Base-by-base conservation (phyloP, 2,888 invertebrate genomes). In the Notodonta ziczac region DNA sequence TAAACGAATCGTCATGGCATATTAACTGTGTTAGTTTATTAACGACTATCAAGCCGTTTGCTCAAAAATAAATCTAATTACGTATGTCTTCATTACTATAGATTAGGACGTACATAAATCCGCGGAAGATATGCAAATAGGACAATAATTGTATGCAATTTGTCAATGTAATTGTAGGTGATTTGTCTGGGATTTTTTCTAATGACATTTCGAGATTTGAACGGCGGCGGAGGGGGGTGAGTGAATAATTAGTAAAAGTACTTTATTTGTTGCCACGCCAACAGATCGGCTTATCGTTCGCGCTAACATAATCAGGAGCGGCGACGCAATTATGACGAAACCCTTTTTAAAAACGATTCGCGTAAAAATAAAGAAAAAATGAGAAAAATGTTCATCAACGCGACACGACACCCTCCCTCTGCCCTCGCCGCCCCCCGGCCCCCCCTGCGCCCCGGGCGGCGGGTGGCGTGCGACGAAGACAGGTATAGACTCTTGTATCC, bases 361-460 rank as follows among this genome's bases (percentile, higher is more conserved):
- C 91, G 88, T 88, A 84, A 90, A 91, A 93, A 92, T 88, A 90
- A 91, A 88, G 87, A 89, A 91, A 91, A 92, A 90, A 90, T 86
- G 90, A 90, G 91, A 93, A 93, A 92, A 93, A 93, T 91, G 92
- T 92, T 93, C 93, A 93, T 93, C 93, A 93, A 93, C 93, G 92
- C 93, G 92, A 93, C 93, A 92, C 89, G 89, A 84, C 86, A 80
- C 86, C 86, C 86, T 84, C 83, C 82, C 80, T 75, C 76, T 72
- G 74, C 70, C 76, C 75, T 66, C 65, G 73, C 76, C 24, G 76
- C 63, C 77, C 78, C 84, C 83, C 77, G 78, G 52, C 56, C 65
- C 62, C 71, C 77, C 83, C 78, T 70, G 74, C 81, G 86, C 89
- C 84, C 82, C 84, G 81, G 87, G 89, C 88, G 87, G 88, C 89